These are phyloP conservation scores for Micromesistius poutassou DNA, from an alignment of 2,797 vertebrate genomes.

Conservation along the genomic window DNA sequence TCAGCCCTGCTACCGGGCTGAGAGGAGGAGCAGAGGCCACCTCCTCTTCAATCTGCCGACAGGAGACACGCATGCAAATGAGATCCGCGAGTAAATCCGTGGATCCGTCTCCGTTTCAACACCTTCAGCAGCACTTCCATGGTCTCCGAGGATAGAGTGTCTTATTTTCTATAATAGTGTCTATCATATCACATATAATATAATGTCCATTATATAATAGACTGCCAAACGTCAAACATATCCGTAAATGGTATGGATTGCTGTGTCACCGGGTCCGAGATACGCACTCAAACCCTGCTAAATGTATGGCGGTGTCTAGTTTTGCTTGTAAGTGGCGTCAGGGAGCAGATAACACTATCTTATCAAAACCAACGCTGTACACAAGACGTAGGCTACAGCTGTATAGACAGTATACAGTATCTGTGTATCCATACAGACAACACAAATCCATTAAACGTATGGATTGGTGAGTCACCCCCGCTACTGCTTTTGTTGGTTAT, in stretches of 20 bases:
- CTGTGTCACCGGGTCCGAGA: neutral
- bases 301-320: neutral
- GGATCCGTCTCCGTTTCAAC: no score
- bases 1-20: neutral
- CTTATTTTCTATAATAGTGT: no score
- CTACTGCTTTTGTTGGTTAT: constrained; percentile 13
- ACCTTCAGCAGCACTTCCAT: neutral
- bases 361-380: no score
- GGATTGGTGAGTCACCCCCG: constrained; percentile 37
- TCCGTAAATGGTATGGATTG: neutral
- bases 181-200: no score
- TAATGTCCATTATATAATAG: no score
- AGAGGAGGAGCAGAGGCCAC: no score
- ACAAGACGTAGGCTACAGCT: no score
- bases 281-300: neutral
- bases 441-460: constrained; percentile 17
- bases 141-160: neutral
- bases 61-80: neutral
- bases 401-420: no score
- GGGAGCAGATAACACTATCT: no score
- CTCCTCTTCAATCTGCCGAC: no score
- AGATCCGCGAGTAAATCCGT: neutral
- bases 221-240: neutral
- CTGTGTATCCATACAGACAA: constrained; percentile 22
- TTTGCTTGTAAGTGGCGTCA: no score